Conservation (phyloP, 92 coral and sea anemone species). For the Heliopora coerulea region DNA sequence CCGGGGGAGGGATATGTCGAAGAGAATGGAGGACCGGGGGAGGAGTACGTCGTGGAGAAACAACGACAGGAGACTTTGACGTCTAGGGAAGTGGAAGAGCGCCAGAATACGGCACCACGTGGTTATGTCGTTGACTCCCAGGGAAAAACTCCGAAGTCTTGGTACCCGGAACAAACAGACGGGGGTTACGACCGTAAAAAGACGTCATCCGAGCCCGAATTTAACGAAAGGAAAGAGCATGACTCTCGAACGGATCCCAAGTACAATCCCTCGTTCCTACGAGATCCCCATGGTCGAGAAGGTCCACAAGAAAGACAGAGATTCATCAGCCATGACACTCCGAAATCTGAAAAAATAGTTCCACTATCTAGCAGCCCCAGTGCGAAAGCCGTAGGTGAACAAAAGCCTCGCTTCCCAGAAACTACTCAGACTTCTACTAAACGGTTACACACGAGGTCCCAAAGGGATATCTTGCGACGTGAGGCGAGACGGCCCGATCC, state of each 20-base stretch:
- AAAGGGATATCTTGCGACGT: conserved; percentile 41
- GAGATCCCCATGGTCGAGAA: neutral
- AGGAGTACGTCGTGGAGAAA: too few species aligned
- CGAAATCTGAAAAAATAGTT: conserved; percentile 6
- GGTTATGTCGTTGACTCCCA: conserved; percentile 20
- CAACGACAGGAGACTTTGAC: neutral
- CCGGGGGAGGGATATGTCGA: too few species aligned
- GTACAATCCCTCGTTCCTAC: neutral
- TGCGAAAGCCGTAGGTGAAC: neutral
- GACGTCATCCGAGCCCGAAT: conserved; percentile 11
- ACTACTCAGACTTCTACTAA: conserved; percentile 6
- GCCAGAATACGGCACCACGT: conserved; percentile 6
- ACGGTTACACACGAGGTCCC: conserved; percentile 32
- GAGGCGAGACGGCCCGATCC: conserved; percentile 23
- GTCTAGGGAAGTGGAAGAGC: neutral
- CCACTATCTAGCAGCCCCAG: conserved; percentile 15
- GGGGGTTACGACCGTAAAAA: neutral
- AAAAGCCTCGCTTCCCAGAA: neutral
- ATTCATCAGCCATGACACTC: conserved; percentile 11
- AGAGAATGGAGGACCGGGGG: conserved; percentile 2
- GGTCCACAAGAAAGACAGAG: conserved; percentile 9
- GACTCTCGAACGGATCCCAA: conserved; percentile 4
- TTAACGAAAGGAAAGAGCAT: neutral
- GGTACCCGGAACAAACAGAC: neutral
- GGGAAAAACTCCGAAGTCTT: neutral